Conservation (phyloP, 2,797 vertebrate genomes). For the Clarias fuscus region DNA sequence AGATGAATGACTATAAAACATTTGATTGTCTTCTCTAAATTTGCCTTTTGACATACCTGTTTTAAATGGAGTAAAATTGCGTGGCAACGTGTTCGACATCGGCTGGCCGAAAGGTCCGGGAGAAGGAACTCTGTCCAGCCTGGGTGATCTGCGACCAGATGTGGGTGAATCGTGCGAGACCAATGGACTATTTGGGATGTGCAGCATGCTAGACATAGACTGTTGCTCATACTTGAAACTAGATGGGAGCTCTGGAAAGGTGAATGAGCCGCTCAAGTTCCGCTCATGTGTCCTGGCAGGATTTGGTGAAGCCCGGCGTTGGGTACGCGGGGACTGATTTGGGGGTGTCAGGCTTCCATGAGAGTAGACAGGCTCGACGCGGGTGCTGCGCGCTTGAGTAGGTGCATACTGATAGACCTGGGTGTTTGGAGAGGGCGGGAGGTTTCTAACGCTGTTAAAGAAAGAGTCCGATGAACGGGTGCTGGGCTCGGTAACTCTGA, state of each 20-base stretch:
- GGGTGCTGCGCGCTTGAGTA: slow-evolving; percentile 49
- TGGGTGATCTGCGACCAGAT: slow-evolving; percentile 63
- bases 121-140: slow-evolving; percentile 63
- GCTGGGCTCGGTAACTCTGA: slow-evolving; percentile 42
- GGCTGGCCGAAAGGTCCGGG: slow-evolving; percentile 50
- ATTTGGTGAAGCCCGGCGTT: slow-evolving; percentile 47
- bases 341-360: slow-evolving; percentile 58
- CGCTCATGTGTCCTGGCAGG: slow-evolving; percentile 49
- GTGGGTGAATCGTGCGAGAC: slow-evolving; percentile 54
- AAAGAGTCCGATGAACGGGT: slow-evolving; percentile 45
- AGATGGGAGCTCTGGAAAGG: slow-evolving; percentile 59
- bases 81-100: slow-evolving; percentile 65
- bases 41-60: slow-evolving; percentile 56
- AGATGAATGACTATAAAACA: neutral
- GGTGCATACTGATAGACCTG: slow-evolving; percentile 61
- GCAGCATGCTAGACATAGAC: neutral
- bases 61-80: slow-evolving; percentile 58
- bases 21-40: neutral
- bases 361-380: slow-evolving; percentile 44
- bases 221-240: slow-evolving; percentile 56
- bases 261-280: slow-evolving; percentile 53
- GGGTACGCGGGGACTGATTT: slow-evolving; percentile 59
- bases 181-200: slow-evolving; percentile 38
- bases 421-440: slow-evolving; percentile 51
- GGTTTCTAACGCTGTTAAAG: slow-evolving; percentile 52